These are phyloP conservation scores for Electrophaes corylata DNA, from an alignment of 2,888 invertebrate species.

Conservation along the genomic window DNA sequence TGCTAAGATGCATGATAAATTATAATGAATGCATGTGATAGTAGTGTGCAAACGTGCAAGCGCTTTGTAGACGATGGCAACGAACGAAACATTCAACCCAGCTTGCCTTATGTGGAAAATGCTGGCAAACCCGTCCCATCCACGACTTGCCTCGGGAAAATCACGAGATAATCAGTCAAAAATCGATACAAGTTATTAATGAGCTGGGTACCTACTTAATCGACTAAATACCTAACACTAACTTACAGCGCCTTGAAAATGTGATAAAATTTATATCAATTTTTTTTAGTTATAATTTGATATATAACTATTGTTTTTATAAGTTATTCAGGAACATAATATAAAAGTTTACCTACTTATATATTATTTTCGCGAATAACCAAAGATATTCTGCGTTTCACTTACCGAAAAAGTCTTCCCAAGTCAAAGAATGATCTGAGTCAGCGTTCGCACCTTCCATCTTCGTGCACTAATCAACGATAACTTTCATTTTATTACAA, in stretches of 20 bases:
- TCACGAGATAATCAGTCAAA: conserved; percentile 41
- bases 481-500: conserved; percentile 45
- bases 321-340: too few species aligned
- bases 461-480: conserved; percentile 59
- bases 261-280: neutral
- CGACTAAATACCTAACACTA: conserved; percentile 5
- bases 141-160: conserved; percentile 57
- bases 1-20: neutral
- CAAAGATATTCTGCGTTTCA: conserved; percentile 31
- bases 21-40: neutral
- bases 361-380: neutral
- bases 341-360: too few species aligned
- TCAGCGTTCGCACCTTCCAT: conserved; percentile 84
- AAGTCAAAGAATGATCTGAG: conserved; percentile 88
- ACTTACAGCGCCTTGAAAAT: too few species aligned
- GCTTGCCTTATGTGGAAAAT: conserved; percentile 60
- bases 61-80: conserved; percentile 38
- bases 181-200: conserved; percentile 12
- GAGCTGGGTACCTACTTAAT: neutral
- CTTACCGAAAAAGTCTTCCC: conserved; percentile 90
- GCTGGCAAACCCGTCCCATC: conserved; percentile 65
- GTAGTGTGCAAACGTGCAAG: neutral
- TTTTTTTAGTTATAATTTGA: neutral
- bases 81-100: conserved; percentile 48
- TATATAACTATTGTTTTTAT: neutral